Conservation (phyloP, 2,888 invertebrate species). For the Lithophane semibrunnea region DNA sequence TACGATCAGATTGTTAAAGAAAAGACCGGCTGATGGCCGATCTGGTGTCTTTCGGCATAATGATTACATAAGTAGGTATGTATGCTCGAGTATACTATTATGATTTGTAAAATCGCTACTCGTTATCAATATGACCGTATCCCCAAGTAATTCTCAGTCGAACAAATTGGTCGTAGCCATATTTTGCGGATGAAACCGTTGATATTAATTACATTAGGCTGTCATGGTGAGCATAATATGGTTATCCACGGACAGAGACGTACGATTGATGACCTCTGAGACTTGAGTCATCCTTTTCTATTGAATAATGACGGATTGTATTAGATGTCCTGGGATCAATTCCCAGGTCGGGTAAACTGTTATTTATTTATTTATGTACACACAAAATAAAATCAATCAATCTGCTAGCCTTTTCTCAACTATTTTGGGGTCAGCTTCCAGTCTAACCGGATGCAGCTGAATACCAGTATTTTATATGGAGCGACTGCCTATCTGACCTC, state of each 20-base stretch:
- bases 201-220: slow-evolving; percentile 66
- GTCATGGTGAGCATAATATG: slow-evolving; percentile 60
- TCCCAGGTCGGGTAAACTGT: too few species aligned
- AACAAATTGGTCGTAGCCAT: slow-evolving; percentile 70
- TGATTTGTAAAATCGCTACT: slow-evolving; percentile 19
- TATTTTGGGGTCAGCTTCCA: too few species aligned
- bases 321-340: too few species aligned
- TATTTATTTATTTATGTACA: too few species aligned
- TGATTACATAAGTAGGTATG: neutral
- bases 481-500: too few species aligned
- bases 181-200: slow-evolving; percentile 67
- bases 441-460: too few species aligned
- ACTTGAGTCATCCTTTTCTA: slow-evolving; percentile 48
- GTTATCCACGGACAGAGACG: slow-evolving; percentile 51
- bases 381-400: too few species aligned
- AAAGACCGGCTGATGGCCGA: too few species aligned
- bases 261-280: slow-evolving; percentile 38
- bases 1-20: too few species aligned
- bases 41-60: too few species aligned
- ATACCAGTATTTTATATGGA: too few species aligned
- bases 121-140: slow-evolving; percentile 37
- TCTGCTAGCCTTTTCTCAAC: too few species aligned
- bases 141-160: slow-evolving; percentile 42
- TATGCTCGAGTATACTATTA: neutral
- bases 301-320: slow-evolving; percentile 28